Conservation (phyloP, 2,888 invertebrate genomes). For the Bombyx huttoni region DNA sequence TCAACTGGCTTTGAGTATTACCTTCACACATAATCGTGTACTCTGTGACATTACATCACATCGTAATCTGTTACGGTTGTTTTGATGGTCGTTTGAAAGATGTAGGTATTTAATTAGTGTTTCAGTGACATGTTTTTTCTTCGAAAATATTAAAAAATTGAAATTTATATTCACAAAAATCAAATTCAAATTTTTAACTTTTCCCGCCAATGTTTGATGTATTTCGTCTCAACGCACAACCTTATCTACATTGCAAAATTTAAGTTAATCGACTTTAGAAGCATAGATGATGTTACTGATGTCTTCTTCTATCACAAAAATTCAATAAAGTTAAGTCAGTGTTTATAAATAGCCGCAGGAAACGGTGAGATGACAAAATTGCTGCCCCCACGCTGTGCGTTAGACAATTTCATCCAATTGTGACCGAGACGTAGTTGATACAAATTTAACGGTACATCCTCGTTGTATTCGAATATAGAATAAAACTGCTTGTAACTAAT, state of each 20-base stretch:
- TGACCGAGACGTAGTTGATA: conserved; percentile 2
- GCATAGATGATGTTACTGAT: background rate
- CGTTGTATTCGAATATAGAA: background rate
- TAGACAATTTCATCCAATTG: conserved; percentile 17
- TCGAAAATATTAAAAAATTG: no score
- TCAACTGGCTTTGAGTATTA: conserved; percentile 9
- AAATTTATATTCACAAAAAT: no score
- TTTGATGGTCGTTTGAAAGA: conserved; percentile 3
- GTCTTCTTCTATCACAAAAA: conserved; percentile 1
- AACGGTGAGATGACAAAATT: conserved; percentile 13
- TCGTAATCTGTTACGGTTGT: background rate
- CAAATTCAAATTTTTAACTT: no score
- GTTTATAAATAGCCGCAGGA: conserved; percentile 30
- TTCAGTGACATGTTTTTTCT: no score
- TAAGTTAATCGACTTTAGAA: background rate
- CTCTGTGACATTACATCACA: background rate
- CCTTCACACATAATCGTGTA: conserved; percentile 7
- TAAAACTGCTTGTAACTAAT: no score
- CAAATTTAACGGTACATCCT: background rate
- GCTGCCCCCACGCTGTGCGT: conserved; percentile 17
- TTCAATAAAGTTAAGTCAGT: conserved; percentile 20
- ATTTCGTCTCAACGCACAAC: no score
- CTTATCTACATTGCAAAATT: no score
- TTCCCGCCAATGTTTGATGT: no score
- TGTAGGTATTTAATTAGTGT: background rate